A percentile compares a stretch with the other conserved stretches of the same genome.
Conservation (phyloP, 2,888 invertebrate genomes). For the Melanostoma scalare region DNA sequence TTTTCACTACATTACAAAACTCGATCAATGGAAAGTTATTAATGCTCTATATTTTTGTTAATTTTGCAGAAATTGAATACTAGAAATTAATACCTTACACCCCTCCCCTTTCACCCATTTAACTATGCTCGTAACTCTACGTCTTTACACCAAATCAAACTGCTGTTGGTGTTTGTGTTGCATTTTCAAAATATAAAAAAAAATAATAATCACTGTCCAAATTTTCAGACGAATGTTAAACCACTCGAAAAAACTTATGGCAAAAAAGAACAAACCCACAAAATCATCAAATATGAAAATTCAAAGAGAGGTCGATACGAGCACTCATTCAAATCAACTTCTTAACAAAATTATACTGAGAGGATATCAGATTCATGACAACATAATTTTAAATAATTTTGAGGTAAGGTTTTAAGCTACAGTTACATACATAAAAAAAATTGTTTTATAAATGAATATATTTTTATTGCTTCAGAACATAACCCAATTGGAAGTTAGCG, state of each 20-base stretch:
- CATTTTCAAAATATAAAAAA: too few relatives aligned
- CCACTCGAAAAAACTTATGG: not conserved
- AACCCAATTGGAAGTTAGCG: slow-evolving; percentile 91
- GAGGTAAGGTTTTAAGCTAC: slow-evolving; percentile 84
- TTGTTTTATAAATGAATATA: not conserved
- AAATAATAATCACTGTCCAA: too few relatives aligned
- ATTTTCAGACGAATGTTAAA: too few relatives aligned
- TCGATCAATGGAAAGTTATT: too few relatives aligned
- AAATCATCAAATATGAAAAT: slow-evolving; percentile 10
- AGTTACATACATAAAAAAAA: not conserved
- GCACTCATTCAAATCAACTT: slow-evolving; percentile 79
- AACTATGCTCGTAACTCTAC: too few relatives aligned
- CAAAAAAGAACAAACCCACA: slow-evolving; percentile 8
- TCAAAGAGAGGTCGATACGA: slow-evolving; percentile 1
- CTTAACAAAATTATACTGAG: slow-evolving; percentile 89
- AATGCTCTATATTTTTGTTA: too few relatives aligned
- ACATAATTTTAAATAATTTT: slow-evolving; percentile 92
- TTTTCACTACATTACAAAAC: too few relatives aligned
- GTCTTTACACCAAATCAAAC: too few relatives aligned
- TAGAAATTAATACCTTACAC: too few relatives aligned
- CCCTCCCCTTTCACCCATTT: too few relatives aligned
- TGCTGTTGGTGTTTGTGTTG: too few relatives aligned
- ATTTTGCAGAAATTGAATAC: too few relatives aligned
- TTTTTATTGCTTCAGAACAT: slow-evolving; percentile 85
- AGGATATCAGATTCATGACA: slow-evolving; percentile 90